These are phyloP conservation scores for Dufourea novaeangliae DNA, from an alignment of 1,140 invertebrate genomes.

Conservation along the genomic window DNA sequence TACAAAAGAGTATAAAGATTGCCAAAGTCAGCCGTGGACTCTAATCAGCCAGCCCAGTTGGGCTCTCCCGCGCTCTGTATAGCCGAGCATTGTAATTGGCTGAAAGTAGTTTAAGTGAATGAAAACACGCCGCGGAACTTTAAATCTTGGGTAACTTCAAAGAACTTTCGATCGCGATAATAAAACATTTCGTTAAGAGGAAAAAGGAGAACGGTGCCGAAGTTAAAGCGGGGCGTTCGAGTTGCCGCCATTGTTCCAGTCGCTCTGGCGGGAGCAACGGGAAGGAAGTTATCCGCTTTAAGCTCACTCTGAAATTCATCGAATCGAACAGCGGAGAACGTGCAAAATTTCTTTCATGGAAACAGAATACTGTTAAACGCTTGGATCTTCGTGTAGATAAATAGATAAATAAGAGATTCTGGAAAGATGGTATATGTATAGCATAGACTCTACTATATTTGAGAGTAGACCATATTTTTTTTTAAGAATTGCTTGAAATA, in stretches of 20 bases:
- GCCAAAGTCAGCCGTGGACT: background rate
- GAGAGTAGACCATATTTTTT: too few species aligned
- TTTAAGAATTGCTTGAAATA: too few species aligned
- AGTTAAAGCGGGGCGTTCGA: background rate
- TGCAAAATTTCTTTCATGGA: background rate
- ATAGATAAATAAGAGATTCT: too few species aligned
- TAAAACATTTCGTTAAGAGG: slow-evolving; percentile 8
- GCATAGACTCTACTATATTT: too few species aligned
- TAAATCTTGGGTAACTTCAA: slow-evolving; percentile 15
- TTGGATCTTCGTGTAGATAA: too few species aligned
- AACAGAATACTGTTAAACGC: too few species aligned
- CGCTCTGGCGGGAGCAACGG: background rate
- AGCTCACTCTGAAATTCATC: slow-evolving; percentile 69
- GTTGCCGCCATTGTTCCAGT: background rate
- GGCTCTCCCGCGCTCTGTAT: background rate
- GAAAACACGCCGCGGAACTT: slow-evolving; percentile 15
- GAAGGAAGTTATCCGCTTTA: slow-evolving; percentile 62
- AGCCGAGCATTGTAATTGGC: background rate
- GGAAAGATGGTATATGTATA: too few species aligned
- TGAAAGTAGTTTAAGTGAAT: slow-evolving; percentile 6
- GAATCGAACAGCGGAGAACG: slow-evolving; percentile 52
- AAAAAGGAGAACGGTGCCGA: background rate
- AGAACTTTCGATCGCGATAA: slow-evolving; percentile 20
- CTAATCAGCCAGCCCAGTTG: background rate
- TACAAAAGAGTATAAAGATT: background rate